Evolutionary conservation across 2,797 vertebrate genomes (phyloP), one percentile per base, ranked within the genome.

Genomic region (Mionectes olivaceus): DNA sequence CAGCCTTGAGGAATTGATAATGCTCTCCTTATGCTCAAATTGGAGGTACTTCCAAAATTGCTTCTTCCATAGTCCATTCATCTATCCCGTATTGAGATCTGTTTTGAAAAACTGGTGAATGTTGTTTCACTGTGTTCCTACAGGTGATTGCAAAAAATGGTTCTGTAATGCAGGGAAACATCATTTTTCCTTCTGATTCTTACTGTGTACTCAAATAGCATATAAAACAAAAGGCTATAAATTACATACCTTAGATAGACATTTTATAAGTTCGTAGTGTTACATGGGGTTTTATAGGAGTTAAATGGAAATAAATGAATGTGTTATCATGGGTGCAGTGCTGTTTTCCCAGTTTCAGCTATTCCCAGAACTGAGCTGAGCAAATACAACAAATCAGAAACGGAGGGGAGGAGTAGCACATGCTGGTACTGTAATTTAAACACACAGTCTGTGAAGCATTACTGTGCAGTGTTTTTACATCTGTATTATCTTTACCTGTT

Each of bases 401-500:
- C 75, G 44, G 23, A 63, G 39, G 30, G 52, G 49, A 89, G 86
- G 77, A 73, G 74, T 67, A 81, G 69, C 33, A 71, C 56, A 11
- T 84, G 63, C 75, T 88, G 76, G 52, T 88, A 53, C 60, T 47
- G 77, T 69, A 73, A 49, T 49, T 88, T 83, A 89, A 94, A 94
- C 74, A 90, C 46, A 35, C 0, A 0, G 21, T 63, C 75, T 70
- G 23, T 86, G 92, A 84, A 93, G 53, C 78, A 70, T 90, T 79
- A 27, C 52, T 59, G 41, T 59, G 27, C 33, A 35, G 49, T 87
- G 75, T 67, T 94, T 93, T 87, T 74, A 64, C 41, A 59, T 93
- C 63, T 95, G 55, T 84, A 52, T 90, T 90, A 67, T 87, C 83
- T 87, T 94, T 53, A 77, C 52, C n/a, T 74, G 71, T 61, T 94